phyloP scores from a whole-genome alignment of 2,797 vertebrate genomes.

The Echeneis naucrates region DNA sequence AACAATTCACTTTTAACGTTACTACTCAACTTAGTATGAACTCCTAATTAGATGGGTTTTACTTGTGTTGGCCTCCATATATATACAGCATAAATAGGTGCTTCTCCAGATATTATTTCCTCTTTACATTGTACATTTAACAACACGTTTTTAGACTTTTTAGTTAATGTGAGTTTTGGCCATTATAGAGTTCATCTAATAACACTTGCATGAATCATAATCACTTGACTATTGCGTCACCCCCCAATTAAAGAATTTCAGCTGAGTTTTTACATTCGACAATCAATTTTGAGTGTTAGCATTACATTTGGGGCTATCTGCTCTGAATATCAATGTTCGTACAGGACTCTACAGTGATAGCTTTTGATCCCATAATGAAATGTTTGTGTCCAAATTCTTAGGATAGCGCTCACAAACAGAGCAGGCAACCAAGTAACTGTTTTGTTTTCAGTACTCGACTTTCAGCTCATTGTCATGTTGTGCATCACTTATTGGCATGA shows the following conservation, averaged over 20 bases:
- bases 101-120: neutral
- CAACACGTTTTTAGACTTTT: too few relatives aligned
- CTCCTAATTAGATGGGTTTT: neutral
- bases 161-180: too few relatives aligned
- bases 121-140: too few relatives aligned
- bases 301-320: neutral
- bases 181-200: too few relatives aligned
- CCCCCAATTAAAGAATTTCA: too few relatives aligned
- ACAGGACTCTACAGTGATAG: neutral
- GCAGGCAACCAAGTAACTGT: neutral
- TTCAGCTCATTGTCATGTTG: neutral
- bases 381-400: slow-evolving; percentile 22
- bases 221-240: too few relatives aligned
- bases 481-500: neutral
- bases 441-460: neutral
- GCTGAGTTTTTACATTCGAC: too few relatives aligned
- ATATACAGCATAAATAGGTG: neutral
- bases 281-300: too few relatives aligned
- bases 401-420: neutral
- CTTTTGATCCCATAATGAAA: neutral
- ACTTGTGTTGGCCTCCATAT: neutral
- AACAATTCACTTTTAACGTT: neutral
- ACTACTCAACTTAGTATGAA: neutral
- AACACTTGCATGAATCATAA: too few relatives aligned
- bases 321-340: neutral